Base-by-base conservation (phyloP, 2,888 invertebrate species). In the Glyphotaelius pellucidus region DNA sequence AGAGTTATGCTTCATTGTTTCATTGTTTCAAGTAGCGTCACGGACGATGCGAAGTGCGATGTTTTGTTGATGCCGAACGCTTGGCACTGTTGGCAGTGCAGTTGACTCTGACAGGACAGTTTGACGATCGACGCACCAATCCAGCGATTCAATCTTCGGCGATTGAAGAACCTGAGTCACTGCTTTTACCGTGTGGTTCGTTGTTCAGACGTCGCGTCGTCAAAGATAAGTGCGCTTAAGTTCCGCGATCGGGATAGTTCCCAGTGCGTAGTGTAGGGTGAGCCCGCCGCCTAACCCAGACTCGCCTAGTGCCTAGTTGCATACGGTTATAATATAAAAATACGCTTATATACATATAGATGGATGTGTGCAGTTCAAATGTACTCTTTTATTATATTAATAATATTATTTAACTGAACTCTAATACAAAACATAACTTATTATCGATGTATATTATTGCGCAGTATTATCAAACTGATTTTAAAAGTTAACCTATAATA, bases 311-410 rank as follows among this genome's bases (percentile, higher is more conserved):
- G 88, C 88, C 80, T 32, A 35, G 83, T 90, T 86, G 91, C 90
- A 86, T 88, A 88, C 47, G 80, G 80, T 90, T 80, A 90, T 90
- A 92, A 83, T 90, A 90, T 81, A 89, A 88, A 92, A 92, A 91
- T 92, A 92, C 92, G 92, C 92, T 92, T 92, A 92, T 92, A 91
- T 88, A 92, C 80, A 80, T 90, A 88, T 92, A 92, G 89, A 87
- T 35, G 35, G 42, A 90, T 80, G 52, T 85, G 92, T 92, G 92
- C 91, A 89, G 84, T 90, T 91, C 87, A 30, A 90, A 91, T 91
- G 87, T 91, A 92, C 91, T 91, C 85, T 91, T 87, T 87, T 89
- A 91, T 89, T 84, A 30, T 91, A 88, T 90, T 42, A 67, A 91
- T 89, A 88, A 86, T 87, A 35, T 80, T 80, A 91, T 90, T 91